Evolutionary conservation across 2,113 vertebrate species (phyloP).

Genomic region (Toxotes chatareus): DNA sequence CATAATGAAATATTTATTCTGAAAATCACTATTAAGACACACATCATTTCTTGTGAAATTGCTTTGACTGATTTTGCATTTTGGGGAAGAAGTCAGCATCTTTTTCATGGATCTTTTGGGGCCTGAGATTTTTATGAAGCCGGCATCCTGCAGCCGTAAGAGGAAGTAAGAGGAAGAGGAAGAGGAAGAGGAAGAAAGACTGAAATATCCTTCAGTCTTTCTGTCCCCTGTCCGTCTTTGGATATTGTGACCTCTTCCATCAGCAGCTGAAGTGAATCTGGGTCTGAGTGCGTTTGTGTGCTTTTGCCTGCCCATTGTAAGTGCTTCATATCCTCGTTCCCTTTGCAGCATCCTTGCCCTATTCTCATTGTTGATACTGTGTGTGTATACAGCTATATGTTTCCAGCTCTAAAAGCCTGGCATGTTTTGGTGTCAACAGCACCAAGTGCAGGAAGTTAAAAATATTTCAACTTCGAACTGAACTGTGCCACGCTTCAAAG

Average conservation of each 20-base stretch:
- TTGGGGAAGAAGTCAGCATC: background rate
- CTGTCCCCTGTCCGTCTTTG: background rate
- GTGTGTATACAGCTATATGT: background rate
- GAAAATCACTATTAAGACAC: background rate
- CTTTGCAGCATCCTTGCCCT: background rate
- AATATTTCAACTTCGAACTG: constrained; percentile 34
- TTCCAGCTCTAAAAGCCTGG: background rate
- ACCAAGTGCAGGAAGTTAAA: constrained; percentile 29
- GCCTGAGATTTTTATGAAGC: background rate
- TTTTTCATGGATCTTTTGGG: background rate
- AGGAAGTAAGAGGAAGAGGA: too few relatives aligned
- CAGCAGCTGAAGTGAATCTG: background rate
- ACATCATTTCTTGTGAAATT: background rate
- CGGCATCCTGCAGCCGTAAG: background rate
- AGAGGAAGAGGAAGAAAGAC: too few relatives aligned
- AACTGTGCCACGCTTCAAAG: constrained; percentile 41
- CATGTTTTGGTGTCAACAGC: constrained; percentile 24
- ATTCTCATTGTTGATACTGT: background rate
- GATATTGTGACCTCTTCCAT: background rate
- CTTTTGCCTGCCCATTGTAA: background rate
- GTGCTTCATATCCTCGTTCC: background rate
- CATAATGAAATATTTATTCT: background rate
- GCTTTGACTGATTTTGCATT: background rate
- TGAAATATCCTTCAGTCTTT: background rate
- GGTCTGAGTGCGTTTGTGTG: too few relatives aligned